These are phyloP conservation scores for Eupelmus urozonus DNA, from an alignment of 2,888 invertebrate species.

Conservation along the genomic window DNA sequence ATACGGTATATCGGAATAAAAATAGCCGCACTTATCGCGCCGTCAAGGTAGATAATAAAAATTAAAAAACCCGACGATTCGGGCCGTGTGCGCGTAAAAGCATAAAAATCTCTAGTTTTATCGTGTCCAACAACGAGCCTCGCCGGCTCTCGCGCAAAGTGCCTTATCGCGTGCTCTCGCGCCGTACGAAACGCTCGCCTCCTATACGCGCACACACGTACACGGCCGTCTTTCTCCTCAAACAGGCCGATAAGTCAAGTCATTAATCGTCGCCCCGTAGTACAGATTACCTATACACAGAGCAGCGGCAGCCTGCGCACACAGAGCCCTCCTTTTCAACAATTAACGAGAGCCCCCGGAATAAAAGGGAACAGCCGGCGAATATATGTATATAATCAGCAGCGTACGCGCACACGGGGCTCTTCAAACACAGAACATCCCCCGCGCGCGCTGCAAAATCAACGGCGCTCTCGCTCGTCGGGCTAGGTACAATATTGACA, in stretches of 20 bases:
- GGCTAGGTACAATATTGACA: constrained; percentile 21
- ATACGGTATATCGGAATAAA: no score
- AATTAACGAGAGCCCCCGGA: constrained; percentile 14
- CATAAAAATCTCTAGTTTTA: no score
- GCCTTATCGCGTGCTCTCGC: background rate
- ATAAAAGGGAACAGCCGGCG: background rate
- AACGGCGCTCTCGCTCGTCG: background rate
- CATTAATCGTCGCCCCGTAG: constrained; percentile 10
- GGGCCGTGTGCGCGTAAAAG: no score
- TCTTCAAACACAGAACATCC: constrained; percentile 29
- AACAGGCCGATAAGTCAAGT: background rate
- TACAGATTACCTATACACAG: background rate
- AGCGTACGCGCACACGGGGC: constrained; percentile 10
- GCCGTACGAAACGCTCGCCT: background rate
- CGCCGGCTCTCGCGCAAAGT: constrained; percentile 6
- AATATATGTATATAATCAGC: constrained; percentile 15
- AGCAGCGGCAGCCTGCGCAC: no score
- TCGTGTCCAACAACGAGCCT: background rate
- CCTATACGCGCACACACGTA: no score
- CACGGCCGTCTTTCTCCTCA: background rate
- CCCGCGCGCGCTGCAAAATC: constrained; percentile 9
- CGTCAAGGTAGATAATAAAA: no score
- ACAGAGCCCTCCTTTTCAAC: no score
- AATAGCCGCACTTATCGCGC: no score
- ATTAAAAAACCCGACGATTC: no score